Base-by-base conservation (phyloP, 2,888 invertebrate genomes). In the Corbicula japonica region DNA sequence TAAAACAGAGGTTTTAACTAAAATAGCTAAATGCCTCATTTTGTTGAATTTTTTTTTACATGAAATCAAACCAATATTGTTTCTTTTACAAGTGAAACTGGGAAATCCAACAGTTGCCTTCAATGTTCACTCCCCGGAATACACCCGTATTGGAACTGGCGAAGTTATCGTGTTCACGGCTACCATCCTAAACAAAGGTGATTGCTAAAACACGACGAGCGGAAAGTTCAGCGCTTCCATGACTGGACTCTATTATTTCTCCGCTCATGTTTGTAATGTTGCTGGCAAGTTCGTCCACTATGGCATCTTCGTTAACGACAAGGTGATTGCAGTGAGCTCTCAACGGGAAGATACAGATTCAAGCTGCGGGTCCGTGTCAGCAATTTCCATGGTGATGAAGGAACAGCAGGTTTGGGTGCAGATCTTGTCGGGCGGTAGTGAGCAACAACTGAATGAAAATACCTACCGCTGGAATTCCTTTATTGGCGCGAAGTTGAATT, bases 291-390 rank as follows among this genome's bases (percentile, higher is more conserved):
- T 50, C 23, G 50, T 50, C 28, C 50, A 50, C 50, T 50, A 50
- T 50, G 50, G 50, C 15, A 50, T 50, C 23, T 23, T 23, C 3
- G 50, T 50, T 4, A 28, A 28, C 10, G 15, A 12, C 23, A 18
- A 8, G 3, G 50, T 50, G 15, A 3, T n/a, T 50, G 50, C 50
- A 8, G 8, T 28, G 23, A 50, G 50, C 28, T 26, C 26, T 28
- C 50, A 50, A 15, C 50, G 50, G 8, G 50, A 50, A 23, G 50
- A 50, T 23, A 50, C 50, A 28, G 50, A 50, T 23, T 50, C 50
- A 5, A 50, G 50, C 23, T 50, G 50, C n/a, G 50, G 50, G 8
- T 50, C 50, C 15, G 50, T 23, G 23, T 50, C 50, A 8, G 15
- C 23, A 18, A n/a, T 50, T 50, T 23, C 50, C 50, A 23, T n/a